Percentiles rank a stretch among this genome's conserved stretches.
phyloP scores from a whole-genome alignment of 2,797 vertebrate species.

The Hephaestus fuliginosus region DNA sequence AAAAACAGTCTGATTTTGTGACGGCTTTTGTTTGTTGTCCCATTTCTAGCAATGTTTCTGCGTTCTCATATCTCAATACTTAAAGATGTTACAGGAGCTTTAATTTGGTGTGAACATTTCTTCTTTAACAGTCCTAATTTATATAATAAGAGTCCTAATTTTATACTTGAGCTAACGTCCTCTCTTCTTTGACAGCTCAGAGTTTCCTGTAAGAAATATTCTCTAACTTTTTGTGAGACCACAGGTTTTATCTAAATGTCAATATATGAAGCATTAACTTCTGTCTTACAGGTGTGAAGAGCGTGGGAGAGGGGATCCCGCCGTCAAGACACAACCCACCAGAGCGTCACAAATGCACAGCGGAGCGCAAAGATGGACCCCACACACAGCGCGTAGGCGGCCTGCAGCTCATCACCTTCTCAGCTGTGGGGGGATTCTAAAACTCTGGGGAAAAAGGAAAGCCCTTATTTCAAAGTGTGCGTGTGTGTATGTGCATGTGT shows the following conservation, averaged over 20 bases:
- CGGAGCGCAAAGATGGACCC: conserved; percentile 29
- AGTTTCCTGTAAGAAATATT: neutral
- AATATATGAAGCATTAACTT: neutral
- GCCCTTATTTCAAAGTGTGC: conserved; percentile 43
- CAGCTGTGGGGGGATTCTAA: conserved; percentile 55
- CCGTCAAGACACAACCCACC: conserved; percentile 17
- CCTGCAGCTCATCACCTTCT: conserved; percentile 42
- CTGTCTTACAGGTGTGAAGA: neutral
- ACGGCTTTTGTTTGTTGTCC: neutral
- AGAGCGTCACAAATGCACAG: conserved; percentile 31
- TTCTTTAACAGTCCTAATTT: neutral
- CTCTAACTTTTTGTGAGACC: conserved; percentile 23
- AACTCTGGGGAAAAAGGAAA: conserved; percentile 60
- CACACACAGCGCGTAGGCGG: conserved; percentile 55
- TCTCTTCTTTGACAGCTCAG: conserved; percentile 1
- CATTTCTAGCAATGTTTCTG: neutral
- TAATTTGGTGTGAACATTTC: conserved; percentile 1
- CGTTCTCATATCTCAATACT: neutral
- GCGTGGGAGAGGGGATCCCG: conserved; percentile 52
- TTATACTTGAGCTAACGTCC: neutral
- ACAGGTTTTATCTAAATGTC: conserved; percentile 51
- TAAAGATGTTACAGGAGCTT: neutral
- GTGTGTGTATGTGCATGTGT: conserved; percentile 2
- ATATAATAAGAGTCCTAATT: neutral
- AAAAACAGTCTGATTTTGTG: neutral